Conservation (phyloP, 1,140 invertebrate genomes). For the Brachionus sp. region DNA sequence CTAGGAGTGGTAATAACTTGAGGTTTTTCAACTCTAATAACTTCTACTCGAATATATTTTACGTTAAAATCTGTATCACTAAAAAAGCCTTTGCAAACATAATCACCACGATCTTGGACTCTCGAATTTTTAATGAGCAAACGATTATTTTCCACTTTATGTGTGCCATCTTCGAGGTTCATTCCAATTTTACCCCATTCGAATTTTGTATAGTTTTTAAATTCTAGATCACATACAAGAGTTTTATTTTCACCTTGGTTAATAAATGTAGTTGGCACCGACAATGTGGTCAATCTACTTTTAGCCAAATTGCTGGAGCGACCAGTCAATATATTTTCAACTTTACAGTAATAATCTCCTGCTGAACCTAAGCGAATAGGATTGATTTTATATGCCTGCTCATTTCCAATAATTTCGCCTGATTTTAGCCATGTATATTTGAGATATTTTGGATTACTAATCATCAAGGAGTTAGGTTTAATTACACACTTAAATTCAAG, state of each 20-base stretch:
- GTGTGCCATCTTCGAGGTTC: background rate
- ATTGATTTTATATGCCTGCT: background rate
- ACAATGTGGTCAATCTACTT: background rate
- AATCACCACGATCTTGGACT: constrained; percentile 28
- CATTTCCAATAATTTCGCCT: background rate
- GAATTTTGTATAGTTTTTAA: background rate
- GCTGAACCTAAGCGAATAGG: background rate
- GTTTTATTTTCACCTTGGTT: background rate
- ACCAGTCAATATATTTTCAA: background rate
- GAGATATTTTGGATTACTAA: background rate
- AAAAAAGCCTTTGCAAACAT: background rate
- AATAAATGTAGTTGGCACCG: background rate
- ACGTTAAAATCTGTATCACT: background rate
- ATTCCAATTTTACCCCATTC: constrained; percentile 34
- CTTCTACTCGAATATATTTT: constrained; percentile 34
- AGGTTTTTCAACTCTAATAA: background rate
- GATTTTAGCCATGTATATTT: background rate
- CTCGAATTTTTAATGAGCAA: background rate
- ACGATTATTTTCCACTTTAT: background rate
- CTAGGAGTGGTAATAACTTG: background rate
- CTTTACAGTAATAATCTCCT: background rate
- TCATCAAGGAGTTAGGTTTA: background rate
- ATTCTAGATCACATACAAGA: background rate
- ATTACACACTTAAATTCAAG: background rate
- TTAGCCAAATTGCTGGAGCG: background rate